Evolutionary conservation across 2,888 invertebrate genomes (phyloP).

Genomic region (Beris chalybata): DNA sequence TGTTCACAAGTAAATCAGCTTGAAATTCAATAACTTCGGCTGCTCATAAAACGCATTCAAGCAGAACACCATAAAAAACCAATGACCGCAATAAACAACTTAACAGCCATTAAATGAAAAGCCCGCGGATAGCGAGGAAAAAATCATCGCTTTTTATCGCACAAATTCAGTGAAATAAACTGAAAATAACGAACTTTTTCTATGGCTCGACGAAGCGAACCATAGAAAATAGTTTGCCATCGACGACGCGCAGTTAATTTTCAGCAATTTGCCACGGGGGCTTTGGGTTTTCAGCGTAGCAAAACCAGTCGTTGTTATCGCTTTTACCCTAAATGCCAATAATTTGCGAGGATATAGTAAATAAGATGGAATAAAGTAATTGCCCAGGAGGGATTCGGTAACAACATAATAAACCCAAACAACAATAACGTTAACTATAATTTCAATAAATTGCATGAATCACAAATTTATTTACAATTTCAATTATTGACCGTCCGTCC

Average conservation of each 20-base stretch:
- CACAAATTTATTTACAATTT: constrained; percentile 3
- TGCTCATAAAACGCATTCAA: constrained; percentile 31
- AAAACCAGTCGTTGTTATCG: not conserved
- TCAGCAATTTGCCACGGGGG: constrained; percentile 34
- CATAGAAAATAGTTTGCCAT: not conserved
- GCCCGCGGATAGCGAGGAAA: not conserved
- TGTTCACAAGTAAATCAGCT: constrained; percentile 1
- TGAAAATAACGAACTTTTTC: not conserved
- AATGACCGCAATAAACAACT: constrained; percentile 38
- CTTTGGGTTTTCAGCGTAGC: not conserved
- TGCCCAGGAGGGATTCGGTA: not conserved
- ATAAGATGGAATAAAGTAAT: not conserved
- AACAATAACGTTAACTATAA: constrained; percentile 23
- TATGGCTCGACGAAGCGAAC: too few relatives aligned
- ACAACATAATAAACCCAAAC: too few relatives aligned
- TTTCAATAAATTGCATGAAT: constrained; percentile 26
- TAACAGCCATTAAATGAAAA: constrained; percentile 37
- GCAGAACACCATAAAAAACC: constrained; percentile 36
- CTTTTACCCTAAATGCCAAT: not conserved
- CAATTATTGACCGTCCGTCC: not conserved
- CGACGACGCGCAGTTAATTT: constrained; percentile 35
- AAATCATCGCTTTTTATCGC: constrained; percentile 3
- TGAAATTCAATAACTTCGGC: constrained; percentile 27
- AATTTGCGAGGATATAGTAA: not conserved
- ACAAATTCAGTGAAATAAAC: not conserved